A percentile compares a stretch with the other conserved stretches of the same genome.
phyloP scores from a whole-genome alignment of 2,797 vertebrate genomes.

The Acestrorhynchus altus region DNA sequence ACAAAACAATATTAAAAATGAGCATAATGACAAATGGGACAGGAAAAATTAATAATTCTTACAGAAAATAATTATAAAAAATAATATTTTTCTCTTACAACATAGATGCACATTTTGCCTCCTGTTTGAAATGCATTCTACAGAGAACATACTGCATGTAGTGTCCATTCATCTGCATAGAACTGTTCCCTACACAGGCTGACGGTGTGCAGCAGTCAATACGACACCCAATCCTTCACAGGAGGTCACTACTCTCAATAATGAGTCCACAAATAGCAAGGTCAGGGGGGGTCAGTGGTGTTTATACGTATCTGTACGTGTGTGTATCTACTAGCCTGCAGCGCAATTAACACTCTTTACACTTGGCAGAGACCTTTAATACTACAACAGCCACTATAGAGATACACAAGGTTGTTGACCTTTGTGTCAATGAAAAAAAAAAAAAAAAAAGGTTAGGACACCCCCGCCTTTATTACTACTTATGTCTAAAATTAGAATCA shows the following conservation, averaged over 20 bases:
- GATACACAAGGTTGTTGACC: background rate
- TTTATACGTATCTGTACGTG: constrained; percentile 9
- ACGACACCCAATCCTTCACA: constrained; percentile 70
- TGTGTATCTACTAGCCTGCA: background rate
- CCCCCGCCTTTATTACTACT: too few species aligned
- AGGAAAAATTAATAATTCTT: background rate
- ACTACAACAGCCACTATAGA: background rate
- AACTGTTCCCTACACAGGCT: background rate
- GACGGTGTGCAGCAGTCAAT: constrained; percentile 46
- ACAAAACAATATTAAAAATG: background rate
- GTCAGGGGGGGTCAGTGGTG: constrained; percentile 56
- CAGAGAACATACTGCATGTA: background rate
- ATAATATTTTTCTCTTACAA: too few species aligned
- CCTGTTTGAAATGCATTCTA: background rate
- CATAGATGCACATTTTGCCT: background rate
- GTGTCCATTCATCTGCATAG: background rate
- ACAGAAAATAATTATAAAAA: too few species aligned
- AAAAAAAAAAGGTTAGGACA: too few species aligned
- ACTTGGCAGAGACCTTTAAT: background rate
- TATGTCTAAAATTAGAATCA: too few species aligned
- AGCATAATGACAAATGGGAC: too few species aligned
- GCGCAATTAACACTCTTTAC: constrained; percentile 2
- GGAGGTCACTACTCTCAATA: constrained; percentile 71
- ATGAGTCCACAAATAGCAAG: constrained; percentile 76
- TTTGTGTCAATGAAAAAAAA: background rate